Base-by-base conservation (phyloP, 2,113 vertebrate species). In the Melanocharis versteri region DNA sequence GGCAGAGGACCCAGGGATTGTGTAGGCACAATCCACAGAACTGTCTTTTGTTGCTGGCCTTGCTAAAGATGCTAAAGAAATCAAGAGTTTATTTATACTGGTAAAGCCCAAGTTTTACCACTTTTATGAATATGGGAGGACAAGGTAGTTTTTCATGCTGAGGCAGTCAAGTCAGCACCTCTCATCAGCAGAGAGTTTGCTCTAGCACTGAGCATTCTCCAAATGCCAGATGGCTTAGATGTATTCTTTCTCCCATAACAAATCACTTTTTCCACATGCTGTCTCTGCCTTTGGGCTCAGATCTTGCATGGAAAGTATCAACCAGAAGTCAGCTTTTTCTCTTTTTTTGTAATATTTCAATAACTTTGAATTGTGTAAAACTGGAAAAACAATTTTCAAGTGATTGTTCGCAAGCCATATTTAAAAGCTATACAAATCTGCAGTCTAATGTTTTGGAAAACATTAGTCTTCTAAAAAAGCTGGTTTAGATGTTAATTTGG, bases 241-340 rank as follows among this genome's bases (percentile, higher is more conserved):
- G 31, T 90, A 30, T 89, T 94, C 66, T 87, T 42, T 22, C 50
- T 79, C 42, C 66, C 33, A 8, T 90, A 65, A 66, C 75, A 94
- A 80, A 89, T 93, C 81, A 91, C 81, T 88, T 90, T 64, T 94
- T 94, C 87, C 79, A 80, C 75, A 73, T 80, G 66, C 54, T 77
- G 27, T 85, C 47, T 87, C 57, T 94, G 75, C 62, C 54, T 89
- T 79, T 89, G 47, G 70, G 62, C 82, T 95, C 39, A 58, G 24
- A 54, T 76, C 50, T 88, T 80, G 45, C 30, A 77, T 73, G 82
- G 70, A 95, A 89, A 91, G 70, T 80, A 88, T 23, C 68, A 85
- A 62, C 13, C 37, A 62, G 58, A 91, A 95, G 57, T 82, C 66
- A 82, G 56, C 35, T 42, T 44, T 56, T 62, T 28, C 30, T 24